Evolutionary conservation across 2,113 vertebrate species (phyloP), one percentile per base, ranked within the genome.

Genomic region (human): DNA sequence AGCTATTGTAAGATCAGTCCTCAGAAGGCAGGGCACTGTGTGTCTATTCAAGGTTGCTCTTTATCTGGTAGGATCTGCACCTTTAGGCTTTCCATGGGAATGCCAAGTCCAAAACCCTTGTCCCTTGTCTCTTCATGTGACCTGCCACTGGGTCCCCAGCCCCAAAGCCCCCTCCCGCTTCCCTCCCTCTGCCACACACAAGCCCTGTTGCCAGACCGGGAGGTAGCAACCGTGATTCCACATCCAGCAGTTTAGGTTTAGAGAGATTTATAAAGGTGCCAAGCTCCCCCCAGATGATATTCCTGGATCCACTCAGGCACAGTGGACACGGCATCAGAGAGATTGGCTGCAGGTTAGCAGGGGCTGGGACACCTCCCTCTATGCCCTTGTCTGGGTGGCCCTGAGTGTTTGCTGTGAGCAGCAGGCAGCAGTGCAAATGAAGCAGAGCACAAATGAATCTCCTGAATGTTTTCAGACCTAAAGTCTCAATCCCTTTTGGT

Each of bases 401-500:
- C n/a, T 3, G 64, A 27, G 43, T 57, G 59, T 81, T 85, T 91
- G 64, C 92, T 70, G 0, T 35, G 79, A 93, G 70, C 88, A 40
- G 86, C 85, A 84, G 48, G 50, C 75, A 57, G 78, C 88, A 40
- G 91, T 8, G 79, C 68, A 73, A 18, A 64, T 93, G 25, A 55
- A 55, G 52, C 52, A 55, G 6, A 70, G 55, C 92, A 85, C 72
- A 93, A 72, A 82, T 18, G 94, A 95, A 75, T 52, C 61, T n/a
- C 82, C 84, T 25, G 66, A 72, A 76, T 66, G 90, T 93, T 97
- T 98, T 96, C 93, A 98, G 38, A 76, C 80, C 57, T 79, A 45
- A 90, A 95, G 75, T 66, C 89, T 95, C 86, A 61, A 68, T 93
- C 76, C 88, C 95, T 95, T 97, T 95, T 94, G 90, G 40, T 96